phyloP scores from a whole-genome alignment of 2,113 vertebrate species.

The Thryonomys swinderianus region DNA sequence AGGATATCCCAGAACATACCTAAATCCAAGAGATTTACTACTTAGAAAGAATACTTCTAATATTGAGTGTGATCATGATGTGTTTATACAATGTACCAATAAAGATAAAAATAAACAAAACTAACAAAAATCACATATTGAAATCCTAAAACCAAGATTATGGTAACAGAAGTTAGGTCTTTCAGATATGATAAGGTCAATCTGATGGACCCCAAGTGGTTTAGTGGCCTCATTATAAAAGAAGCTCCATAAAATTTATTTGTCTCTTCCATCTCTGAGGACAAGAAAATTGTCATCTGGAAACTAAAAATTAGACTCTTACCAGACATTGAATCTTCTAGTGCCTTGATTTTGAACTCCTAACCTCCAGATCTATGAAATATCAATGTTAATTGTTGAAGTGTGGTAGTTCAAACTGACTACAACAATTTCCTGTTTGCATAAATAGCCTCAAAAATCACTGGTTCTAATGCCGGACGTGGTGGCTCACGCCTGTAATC shows the following conservation, averaged over 20 bases:
- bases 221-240: background rate
- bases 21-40: slow-evolving; percentile 2
- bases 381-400: background rate
- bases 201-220: background rate
- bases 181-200: background rate
- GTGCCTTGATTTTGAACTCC: background rate
- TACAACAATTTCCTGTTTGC: background rate
- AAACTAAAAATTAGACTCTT: background rate
- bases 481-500: too few relatives aligned
- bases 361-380: background rate
- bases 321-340: background rate
- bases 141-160: background rate
- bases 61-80: too few relatives aligned
- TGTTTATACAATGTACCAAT: too few relatives aligned
- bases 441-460: background rate
- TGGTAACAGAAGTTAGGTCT: background rate
- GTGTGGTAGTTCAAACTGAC: background rate
- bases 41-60: background rate
- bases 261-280: background rate
- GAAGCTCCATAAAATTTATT: rapidly evolving
- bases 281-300: background rate
- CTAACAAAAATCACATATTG: background rate
- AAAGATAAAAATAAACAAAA: too few relatives aligned
- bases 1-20: background rate
- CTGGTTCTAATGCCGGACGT: too few relatives aligned